Evolutionary conservation across 2,797 vertebrate genomes (phyloP).

Genomic region (Peromyscus nudipes): DNA sequence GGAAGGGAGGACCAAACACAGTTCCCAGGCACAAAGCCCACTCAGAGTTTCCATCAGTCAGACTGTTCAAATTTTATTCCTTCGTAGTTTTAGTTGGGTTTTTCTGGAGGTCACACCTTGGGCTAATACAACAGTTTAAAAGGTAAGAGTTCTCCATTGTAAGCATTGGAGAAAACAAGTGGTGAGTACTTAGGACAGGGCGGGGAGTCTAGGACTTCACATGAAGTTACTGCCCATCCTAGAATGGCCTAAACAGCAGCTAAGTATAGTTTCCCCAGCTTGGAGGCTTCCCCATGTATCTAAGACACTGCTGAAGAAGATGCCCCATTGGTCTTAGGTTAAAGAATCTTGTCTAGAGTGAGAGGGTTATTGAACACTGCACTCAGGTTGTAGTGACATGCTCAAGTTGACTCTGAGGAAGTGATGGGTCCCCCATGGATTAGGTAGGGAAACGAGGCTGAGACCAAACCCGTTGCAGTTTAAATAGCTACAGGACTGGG

Average conservation of each 20-base stretch:
- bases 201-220: neutral
- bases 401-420: neutral
- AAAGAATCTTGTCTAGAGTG: neutral
- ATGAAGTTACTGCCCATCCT: neutral
- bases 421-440: neutral
- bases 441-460: neutral
- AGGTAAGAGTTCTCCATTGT: neutral
- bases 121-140: slow-evolving; percentile 31
- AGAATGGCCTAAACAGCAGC: neutral
- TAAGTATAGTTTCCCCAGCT: neutral
- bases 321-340: neutral
- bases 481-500: neutral
- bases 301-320: neutral
- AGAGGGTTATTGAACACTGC: neutral
- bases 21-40: neutral
- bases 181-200: neutral
- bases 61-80: neutral
- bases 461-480: neutral
- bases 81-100: neutral
- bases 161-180: neutral
- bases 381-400: neutral
- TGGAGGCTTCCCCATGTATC: neutral
- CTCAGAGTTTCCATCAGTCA: neutral
- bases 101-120: slow-evolving; percentile 35
- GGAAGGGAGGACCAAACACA: neutral